These are phyloP conservation scores for Spea bombifrons DNA, from an alignment of 2,113 vertebrate genomes.

Conservation along the genomic window DNA sequence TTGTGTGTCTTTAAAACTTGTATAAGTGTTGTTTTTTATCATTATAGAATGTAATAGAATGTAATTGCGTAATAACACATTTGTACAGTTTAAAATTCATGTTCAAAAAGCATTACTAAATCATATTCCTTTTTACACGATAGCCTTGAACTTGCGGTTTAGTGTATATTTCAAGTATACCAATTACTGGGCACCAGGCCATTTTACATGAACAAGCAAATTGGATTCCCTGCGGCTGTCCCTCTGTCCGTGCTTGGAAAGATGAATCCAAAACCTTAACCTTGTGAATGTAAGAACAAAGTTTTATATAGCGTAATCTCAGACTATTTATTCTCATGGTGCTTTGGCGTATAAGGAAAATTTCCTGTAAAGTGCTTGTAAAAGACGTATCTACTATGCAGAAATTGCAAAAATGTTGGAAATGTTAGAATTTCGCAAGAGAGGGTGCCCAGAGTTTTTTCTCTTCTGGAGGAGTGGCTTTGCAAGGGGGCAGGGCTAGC, in stretches of 20 bases:
- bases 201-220: conserved; percentile 25
- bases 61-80: background rate
- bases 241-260: conserved; percentile 17
- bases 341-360: too few species aligned
- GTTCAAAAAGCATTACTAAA: background rate
- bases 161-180: conserved; percentile 32
- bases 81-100: background rate
- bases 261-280: conserved; percentile 31
- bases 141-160: conserved; percentile 9
- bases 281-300: background rate
- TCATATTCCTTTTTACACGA: background rate
- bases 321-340: background rate
- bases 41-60: too few species aligned
- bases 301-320: too few species aligned
- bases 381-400: too few species aligned
- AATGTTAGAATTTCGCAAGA: too few species aligned
- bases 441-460: too few species aligned
- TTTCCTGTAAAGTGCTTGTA: too few species aligned
- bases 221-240: conserved; percentile 35
- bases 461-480: too few species aligned
- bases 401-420: too few species aligned
- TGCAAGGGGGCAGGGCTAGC: too few species aligned
- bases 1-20: too few species aligned
- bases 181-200: conserved; percentile 7
- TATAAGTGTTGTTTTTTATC: too few species aligned